Conservation (phyloP, 2,888 invertebrate genomes). For the Macrophya annulata region DNA sequence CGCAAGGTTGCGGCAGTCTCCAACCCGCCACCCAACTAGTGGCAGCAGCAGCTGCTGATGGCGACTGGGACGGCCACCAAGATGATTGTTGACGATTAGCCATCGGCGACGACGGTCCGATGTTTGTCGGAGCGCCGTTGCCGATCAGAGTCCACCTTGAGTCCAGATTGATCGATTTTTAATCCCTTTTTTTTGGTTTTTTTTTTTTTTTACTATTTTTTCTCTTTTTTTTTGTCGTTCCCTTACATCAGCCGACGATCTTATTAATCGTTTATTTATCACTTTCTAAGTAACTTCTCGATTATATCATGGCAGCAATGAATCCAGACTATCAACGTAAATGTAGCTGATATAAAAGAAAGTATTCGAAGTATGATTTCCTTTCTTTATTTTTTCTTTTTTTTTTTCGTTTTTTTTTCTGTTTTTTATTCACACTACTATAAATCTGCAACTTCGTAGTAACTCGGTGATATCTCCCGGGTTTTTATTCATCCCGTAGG, state of each 20-base stretch:
- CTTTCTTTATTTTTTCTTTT: neutral
- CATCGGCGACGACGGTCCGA: constrained; percentile 36
- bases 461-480: neutral
- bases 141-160: constrained; percentile 42
- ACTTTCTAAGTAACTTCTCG: neutral
- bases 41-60: constrained; percentile 33
- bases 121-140: neutral
- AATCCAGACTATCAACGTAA: neutral
- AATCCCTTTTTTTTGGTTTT: neutral
- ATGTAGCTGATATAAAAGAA: neutral
- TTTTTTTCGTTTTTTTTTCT: neutral
- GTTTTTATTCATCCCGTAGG: neutral
- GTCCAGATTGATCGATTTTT: neutral
- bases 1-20: constrained; percentile 59
- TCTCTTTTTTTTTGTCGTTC: neutral
- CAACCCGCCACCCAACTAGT: constrained; percentile 56
- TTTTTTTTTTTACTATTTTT: neutral
- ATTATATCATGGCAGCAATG: neutral
- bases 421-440: neutral
- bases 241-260: neutral
- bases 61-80: constrained; percentile 55
- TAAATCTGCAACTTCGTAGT: neutral
- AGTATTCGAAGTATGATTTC: no score
- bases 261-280: neutral
- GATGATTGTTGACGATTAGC: constrained; percentile 48